Conservation (phyloP, 2,113 vertebrate genomes). For the Eudorcas thomsonii region DNA sequence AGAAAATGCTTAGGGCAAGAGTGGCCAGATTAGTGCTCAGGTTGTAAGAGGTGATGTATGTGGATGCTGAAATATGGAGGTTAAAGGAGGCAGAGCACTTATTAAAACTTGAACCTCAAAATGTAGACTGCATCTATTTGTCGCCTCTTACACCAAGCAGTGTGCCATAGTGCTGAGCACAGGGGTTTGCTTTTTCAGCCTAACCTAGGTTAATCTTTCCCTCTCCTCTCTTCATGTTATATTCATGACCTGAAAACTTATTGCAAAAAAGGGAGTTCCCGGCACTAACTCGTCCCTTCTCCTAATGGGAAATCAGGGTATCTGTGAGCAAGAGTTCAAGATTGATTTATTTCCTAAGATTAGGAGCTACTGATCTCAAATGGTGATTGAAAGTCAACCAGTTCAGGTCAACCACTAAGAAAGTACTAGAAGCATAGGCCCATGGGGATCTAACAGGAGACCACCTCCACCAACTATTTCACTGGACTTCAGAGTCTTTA, state of each 20-base stretch:
- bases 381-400: background rate
- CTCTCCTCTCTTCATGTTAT: background rate
- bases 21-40: background rate
- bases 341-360: background rate
- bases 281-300: background rate
- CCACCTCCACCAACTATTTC: background rate
- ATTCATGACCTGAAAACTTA: background rate
- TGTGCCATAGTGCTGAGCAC: background rate
- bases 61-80: background rate
- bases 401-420: background rate
- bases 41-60: background rate
- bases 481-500: background rate
- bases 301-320: background rate
- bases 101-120: background rate
- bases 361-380: background rate
- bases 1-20: background rate
- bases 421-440: background rate
- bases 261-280: background rate
- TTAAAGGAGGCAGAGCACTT: background rate
- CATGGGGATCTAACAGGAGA: background rate
- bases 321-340: background rate
- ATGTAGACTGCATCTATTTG: background rate
- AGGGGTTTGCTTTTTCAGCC: background rate
- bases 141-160: background rate
- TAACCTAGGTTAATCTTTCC: background rate